Evolutionary conservation across 2,888 invertebrate genomes (phyloP).

Genomic region (Eupelmus urozonus): DNA sequence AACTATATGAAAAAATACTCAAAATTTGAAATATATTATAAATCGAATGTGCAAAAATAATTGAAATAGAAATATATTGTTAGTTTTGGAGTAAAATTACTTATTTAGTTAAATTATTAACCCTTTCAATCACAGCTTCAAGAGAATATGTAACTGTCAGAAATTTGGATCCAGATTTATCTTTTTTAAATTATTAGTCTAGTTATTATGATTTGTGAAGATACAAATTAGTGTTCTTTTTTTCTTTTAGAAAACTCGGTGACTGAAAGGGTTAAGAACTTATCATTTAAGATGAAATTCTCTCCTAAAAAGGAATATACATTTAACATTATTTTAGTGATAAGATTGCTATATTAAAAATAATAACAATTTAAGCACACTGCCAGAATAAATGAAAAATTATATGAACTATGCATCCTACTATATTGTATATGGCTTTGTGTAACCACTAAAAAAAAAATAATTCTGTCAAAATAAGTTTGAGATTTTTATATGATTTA

Average conservation of each 20-base stretch:
- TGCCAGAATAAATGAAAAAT: conserved; percentile 23
- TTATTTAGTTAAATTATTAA: too few species aligned
- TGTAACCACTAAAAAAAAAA: neutral
- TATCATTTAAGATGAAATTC: too few species aligned
- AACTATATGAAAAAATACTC: neutral
- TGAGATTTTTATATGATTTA: neutral
- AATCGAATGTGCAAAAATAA: neutral
- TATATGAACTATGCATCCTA: neutral
- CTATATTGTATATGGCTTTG: neutral
- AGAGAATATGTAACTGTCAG: too few species aligned
- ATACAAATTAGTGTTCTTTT: too few species aligned
- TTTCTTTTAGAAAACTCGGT: neutral
- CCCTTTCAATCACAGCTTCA: too few species aligned
- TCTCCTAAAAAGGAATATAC: neutral
- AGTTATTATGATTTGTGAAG: too few species aligned
- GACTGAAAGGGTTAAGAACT: too few species aligned
- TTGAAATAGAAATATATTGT: neutral
- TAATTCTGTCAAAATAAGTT: conserved; percentile 3
- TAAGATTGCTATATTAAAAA: neutral
- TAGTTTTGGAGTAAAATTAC: too few species aligned
- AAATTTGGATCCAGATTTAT: too few species aligned
- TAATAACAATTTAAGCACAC: conserved; percentile 10
- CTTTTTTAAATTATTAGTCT: too few species aligned
- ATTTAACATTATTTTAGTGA: neutral
- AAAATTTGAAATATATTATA: neutral